phyloP scores from a whole-genome alignment of 2,888 invertebrate species.

The Acleris laterana region DNA sequence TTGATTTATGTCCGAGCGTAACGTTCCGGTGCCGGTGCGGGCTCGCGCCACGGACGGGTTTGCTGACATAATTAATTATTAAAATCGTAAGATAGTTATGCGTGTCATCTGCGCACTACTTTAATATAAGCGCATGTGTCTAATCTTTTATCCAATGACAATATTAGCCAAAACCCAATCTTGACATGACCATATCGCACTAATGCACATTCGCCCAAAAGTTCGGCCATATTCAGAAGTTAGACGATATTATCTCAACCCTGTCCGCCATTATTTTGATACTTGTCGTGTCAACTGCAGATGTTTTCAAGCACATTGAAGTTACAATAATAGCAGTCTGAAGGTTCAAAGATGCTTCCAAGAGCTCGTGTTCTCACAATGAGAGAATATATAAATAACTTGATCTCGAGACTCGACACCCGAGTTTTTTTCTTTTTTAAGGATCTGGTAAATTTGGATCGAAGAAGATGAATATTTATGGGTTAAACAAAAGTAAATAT shows the following conservation, averaged over 20 bases:
- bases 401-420: neutral
- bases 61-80: neutral
- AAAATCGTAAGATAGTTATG: neutral
- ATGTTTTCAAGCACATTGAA: slow-evolving; percentile 26
- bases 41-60: neutral
- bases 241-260: slow-evolving; percentile 13
- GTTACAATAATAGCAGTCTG: slow-evolving; percentile 8
- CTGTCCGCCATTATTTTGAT: slow-evolving; percentile 24
- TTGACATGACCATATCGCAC: slow-evolving; percentile 7
- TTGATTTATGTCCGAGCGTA: slow-evolving; percentile 31
- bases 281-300: slow-evolving; percentile 33
- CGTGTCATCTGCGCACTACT: neutral
- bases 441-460: too few species aligned
- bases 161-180: slow-evolving; percentile 14
- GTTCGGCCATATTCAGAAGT: slow-evolving; percentile 25
- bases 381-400: slow-evolving; percentile 6
- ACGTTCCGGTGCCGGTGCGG: slow-evolving; percentile 1
- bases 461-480: too few species aligned
- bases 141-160: neutral
- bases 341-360: slow-evolving; percentile 10
- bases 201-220: slow-evolving; percentile 30
- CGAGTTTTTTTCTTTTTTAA: neutral
- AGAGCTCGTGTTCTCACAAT: slow-evolving; percentile 12
- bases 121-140: slow-evolving; percentile 2
- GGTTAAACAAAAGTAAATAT: too few species aligned